Evolutionary conservation across 1,140 invertebrate species (phyloP).

Genomic region (Drosophila funebris): DNA sequence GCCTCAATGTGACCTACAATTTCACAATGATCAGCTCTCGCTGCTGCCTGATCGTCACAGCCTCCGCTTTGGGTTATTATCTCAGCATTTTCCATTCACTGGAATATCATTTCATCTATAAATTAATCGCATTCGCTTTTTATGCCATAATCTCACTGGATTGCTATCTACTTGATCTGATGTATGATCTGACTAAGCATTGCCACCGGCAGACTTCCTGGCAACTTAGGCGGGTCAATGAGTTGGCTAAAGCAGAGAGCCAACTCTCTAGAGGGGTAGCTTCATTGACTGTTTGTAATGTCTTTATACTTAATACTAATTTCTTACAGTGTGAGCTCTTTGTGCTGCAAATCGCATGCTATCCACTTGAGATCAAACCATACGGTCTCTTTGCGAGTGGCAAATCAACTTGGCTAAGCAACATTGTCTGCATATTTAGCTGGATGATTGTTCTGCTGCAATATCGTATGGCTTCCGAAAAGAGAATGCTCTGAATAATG

Average conservation of each 20-base stretch:
- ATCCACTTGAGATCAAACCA: constrained; percentile 1
- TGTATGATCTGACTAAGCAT: background rate
- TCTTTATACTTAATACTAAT: background rate
- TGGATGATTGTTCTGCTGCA: constrained; percentile 29
- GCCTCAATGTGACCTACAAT: constrained; percentile 1
- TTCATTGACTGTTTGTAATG: too few relatives aligned
- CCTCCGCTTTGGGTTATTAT: constrained; percentile 17
- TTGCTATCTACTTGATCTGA: constrained; percentile 10
- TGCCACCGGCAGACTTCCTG: background rate
- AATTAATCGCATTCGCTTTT: background rate
- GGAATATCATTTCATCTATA: background rate
- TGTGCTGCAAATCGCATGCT: constrained; percentile 21
- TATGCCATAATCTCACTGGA: background rate
- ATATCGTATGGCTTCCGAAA: constrained; percentile 2
- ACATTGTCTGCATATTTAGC: constrained; percentile 10
- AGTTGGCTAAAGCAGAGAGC: background rate
- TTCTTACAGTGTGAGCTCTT: constrained; percentile 41
- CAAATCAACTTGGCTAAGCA: constrained; percentile 16
- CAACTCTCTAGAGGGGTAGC: constrained; percentile 15
- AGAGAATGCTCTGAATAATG: background rate
- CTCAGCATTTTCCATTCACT: background rate
- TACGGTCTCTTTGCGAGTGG: constrained; percentile 9
- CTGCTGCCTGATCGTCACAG: constrained; percentile 2
- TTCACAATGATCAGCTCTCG: background rate
- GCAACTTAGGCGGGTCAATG: background rate